Conservation (phyloP, 2,797 vertebrate species). For the Sebastes cheni region DNA sequence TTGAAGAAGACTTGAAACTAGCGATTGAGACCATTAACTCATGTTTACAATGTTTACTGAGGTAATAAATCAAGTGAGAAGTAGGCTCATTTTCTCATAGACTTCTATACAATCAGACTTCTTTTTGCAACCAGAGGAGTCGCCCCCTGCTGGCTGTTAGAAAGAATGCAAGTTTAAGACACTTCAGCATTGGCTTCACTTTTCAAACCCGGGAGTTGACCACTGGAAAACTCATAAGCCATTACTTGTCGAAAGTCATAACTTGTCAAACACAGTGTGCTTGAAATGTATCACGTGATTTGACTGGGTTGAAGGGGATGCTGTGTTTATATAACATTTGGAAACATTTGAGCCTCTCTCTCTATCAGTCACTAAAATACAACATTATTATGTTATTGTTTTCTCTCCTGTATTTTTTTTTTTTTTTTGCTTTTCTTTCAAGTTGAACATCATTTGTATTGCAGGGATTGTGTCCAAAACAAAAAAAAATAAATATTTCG, state of each 20-base stretch:
- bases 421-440: background rate
- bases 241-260: background rate
- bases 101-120: too few species aligned
- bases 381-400: background rate
- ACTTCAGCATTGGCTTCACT: too few species aligned
- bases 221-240: too few species aligned
- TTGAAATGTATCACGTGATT: background rate
- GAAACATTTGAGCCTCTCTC: background rate
- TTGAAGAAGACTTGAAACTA: too few species aligned
- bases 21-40: too few species aligned
- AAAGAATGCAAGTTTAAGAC: too few species aligned
- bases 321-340: background rate
- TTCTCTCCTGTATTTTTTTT: background rate
- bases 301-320: background rate
- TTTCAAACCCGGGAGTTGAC: fast-evolving
- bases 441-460: background rate
- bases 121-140: too few species aligned
- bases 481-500: background rate
- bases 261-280: background rate
- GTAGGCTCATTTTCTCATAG: too few species aligned
- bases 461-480: background rate
- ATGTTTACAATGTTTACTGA: too few species aligned
- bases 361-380: background rate
- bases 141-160: too few species aligned
- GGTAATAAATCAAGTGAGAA: too few species aligned